Percentiles rank a stretch among this genome's conserved stretches.
These are phyloP conservation scores for Gorsachius magnificus DNA, from an alignment of 2,797 vertebrate species.

Conservation along the genomic window DNA sequence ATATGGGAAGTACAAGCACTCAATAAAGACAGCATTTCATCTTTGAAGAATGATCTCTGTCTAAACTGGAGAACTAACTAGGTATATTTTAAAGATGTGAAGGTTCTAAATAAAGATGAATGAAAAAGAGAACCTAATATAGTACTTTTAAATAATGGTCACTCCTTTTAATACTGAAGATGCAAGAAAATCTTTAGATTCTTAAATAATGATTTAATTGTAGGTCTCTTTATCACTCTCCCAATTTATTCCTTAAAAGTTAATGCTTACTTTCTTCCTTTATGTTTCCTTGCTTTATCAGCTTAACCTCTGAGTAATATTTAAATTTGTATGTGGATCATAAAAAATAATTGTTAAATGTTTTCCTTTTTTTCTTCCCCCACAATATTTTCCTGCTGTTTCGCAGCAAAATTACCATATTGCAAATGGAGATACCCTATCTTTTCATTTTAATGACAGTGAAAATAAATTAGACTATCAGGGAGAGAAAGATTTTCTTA, in stretches of 20 bases:
- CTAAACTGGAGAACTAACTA: background rate
- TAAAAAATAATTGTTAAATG: background rate
- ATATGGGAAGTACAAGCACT: conserved; percentile 31
- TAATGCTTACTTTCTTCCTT: background rate
- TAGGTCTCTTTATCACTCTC: background rate
- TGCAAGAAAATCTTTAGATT: conserved; percentile 3
- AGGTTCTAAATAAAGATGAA: background rate
- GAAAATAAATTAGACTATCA: background rate
- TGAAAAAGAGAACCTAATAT: background rate
- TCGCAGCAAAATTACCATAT: background rate
- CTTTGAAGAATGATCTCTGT: conserved; percentile 20
- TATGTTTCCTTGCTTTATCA: background rate
- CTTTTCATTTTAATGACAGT: background rate
- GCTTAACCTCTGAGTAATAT: background rate
- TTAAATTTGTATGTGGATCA: background rate
- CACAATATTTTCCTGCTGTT: background rate
- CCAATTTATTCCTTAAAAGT: background rate
- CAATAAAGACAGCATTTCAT: conserved; percentile 28
- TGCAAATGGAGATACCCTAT: background rate
- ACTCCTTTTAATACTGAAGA: background rate
- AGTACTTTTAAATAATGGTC: background rate
- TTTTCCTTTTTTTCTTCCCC: background rate
- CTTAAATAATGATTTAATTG: background rate
- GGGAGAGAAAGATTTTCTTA: background rate
- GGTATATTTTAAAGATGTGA: conserved; percentile 1